Conservation (phyloP, 2,797 vertebrate genomes). For the Sparus aurata region DNA sequence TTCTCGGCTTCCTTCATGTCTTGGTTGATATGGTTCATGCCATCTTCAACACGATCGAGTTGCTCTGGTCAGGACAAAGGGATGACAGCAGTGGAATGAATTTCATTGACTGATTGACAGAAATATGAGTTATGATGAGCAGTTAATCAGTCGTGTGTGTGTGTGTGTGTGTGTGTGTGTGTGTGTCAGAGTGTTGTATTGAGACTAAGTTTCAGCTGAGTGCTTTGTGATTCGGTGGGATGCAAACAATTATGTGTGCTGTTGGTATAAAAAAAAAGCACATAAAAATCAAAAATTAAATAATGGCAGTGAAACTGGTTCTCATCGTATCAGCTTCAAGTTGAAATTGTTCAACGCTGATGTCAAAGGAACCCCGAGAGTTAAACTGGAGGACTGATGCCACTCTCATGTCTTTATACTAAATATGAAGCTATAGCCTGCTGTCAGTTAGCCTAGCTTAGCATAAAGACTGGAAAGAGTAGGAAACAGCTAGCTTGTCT, state of each 20-base stretch:
- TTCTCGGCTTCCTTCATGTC: slow-evolving; percentile 99
- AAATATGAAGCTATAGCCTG: background rate
- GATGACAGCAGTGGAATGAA: slow-evolving; percentile 99
- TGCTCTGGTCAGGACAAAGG: slow-evolving; percentile 99
- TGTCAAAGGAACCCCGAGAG: no score
- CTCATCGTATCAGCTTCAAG: background rate
- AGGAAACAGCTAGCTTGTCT: background rate
- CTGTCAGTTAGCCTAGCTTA: background rate
- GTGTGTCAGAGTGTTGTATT: slow-evolving; percentile 2
- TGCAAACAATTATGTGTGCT: slow-evolving; percentile 11
- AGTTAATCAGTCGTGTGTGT: slow-evolving; percentile 53
- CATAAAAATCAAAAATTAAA: slow-evolving; percentile 16
- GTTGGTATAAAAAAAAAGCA: slow-evolving; percentile 3
- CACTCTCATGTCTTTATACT: background rate
- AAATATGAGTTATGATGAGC: slow-evolving; percentile 92
- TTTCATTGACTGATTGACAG: slow-evolving; percentile 93
- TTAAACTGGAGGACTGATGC: background rate
- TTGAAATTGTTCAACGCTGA: slow-evolving; percentile 20
- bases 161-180: slow-evolving; percentile 45
- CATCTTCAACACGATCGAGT: slow-evolving; percentile 99
- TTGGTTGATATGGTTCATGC: slow-evolving; percentile 99
- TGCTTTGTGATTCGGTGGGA: background rate
- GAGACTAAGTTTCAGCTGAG: slow-evolving; percentile 3
- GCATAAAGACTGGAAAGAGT: background rate
- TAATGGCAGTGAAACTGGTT: slow-evolving; percentile 32